Evolutionary conservation across 2,888 invertebrate genomes (phyloP), one percentile per base, ranked within the genome.

Genomic region (Carabus problematicus): DNA sequence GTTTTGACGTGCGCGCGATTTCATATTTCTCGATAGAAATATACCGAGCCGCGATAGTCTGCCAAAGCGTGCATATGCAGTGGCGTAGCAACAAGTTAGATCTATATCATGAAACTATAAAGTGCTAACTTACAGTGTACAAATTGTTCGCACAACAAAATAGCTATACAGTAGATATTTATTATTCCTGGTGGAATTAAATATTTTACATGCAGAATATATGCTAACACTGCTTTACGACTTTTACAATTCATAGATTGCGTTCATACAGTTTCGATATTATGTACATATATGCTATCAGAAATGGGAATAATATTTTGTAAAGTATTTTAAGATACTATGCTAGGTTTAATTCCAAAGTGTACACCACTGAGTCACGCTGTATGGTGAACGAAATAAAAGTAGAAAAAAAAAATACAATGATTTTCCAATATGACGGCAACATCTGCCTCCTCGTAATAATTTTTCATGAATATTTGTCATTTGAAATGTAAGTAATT

Each of bases 1-100:
- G 64, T 71, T 72, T 70, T 74, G 74, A 74, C 74, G 61, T 73
- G 72, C 55, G 71, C 60, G 59, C 66, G 45, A 64, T 58, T 64
- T 58, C 41, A 66, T 59, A 66, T 59, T 49, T 66, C 59, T 66
- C 66, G 47, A 66, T 66, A 66, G 45, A 66, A 45, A 66, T 66
- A 66, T n/a, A n/a, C 29, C 29, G 29, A 29, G 29, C 6, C 29
- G 29, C 3, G 2, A 29, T 29, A 29, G 29, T 29, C 29, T 29
- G 6, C 3, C 29, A 29, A 29, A 3, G 29, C 6, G n/a, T 29
- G 29, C 6, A 29, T 59, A 43, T 56, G 29, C 58, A 66, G 64
- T 58, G 56, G 56, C 47, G 56, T 41, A 29, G 45, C 3, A 41
- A 47, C 12, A 47, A 63, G 3, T 52, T 63, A 52, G 14, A 2